These are phyloP conservation scores for Acromyrmex echinatior DNA, from an alignment of 1,140 invertebrate genomes.

Conservation along the genomic window DNA sequence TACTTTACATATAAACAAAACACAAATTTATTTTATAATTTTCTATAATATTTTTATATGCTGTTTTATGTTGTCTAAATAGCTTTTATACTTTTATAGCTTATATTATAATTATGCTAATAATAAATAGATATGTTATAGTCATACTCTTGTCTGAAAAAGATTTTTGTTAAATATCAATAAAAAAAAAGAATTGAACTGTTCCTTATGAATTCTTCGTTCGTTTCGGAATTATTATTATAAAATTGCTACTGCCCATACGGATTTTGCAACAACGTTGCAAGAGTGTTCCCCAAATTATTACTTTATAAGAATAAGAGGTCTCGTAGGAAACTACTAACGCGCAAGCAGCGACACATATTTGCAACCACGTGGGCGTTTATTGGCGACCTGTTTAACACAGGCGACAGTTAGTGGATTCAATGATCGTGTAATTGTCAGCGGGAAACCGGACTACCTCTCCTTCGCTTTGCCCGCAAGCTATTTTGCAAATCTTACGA, in stretches of 20 bases:
- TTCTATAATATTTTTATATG: not conserved
- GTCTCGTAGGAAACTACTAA: slow-evolving; percentile 51
- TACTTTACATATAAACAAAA: not conserved
- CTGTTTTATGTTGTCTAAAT: too few species aligned
- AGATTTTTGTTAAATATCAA: not conserved
- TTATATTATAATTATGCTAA: not conserved
- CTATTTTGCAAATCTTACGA: slow-evolving; percentile 31
- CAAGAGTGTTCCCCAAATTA: slow-evolving; percentile 36
- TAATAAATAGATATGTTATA: not conserved
- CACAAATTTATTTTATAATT: not conserved
- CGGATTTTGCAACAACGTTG: not conserved
- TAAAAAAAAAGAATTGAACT: not conserved
- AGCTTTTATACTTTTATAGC: not conserved
- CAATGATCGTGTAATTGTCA: slow-evolving; percentile 77
- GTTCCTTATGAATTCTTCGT: not conserved
- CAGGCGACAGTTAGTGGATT: slow-evolving; percentile 73
- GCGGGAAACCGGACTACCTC: slow-evolving; percentile 67
- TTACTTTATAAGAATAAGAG: slow-evolving; percentile 55
- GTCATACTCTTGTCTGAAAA: not conserved
- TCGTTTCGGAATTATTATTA: not conserved
- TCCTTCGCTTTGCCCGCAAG: slow-evolving; percentile 27
- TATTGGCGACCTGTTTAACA: slow-evolving; percentile 76
- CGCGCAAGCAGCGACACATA: slow-evolving; percentile 47
- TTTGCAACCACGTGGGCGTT: slow-evolving; percentile 74
- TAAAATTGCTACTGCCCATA: slow-evolving; percentile 12